phyloP scores from a whole-genome alignment of 1,140 invertebrate species.

The Euborellia annulipes region DNA sequence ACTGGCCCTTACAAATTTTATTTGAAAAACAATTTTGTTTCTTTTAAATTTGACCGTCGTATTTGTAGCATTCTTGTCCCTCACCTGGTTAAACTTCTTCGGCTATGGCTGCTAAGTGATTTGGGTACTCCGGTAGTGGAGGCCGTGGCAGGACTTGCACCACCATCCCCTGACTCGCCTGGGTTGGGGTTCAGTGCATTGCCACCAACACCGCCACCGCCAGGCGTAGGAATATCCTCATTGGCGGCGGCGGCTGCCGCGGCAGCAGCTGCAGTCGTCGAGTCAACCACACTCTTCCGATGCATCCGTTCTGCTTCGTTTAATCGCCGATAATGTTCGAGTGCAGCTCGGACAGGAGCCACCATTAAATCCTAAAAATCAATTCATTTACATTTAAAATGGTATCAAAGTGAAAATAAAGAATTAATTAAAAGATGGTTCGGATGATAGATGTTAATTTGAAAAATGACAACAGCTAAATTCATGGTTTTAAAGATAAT shows the following conservation, averaged over 20 bases:
- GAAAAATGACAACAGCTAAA: background rate
- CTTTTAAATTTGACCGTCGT: too few species aligned
- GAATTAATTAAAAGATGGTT: background rate
- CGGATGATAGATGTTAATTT: background rate
- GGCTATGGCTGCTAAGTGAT: conserved; percentile 33
- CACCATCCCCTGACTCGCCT: conserved; percentile 10
- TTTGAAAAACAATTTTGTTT: too few species aligned
- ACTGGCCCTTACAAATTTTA: too few species aligned
- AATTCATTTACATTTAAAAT: too few species aligned
- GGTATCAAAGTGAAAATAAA: background rate
- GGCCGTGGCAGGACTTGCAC: conserved; percentile 10
- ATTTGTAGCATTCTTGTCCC: too few species aligned
- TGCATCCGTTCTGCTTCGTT: conserved; percentile 46
- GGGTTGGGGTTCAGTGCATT: conserved; percentile 40
- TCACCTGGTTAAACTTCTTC: too few species aligned
- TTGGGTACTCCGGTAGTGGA: conserved; percentile 26
- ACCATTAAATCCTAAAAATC: conserved; percentile 47
- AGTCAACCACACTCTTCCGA: conserved; percentile 39
- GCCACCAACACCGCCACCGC: conserved; percentile 61
- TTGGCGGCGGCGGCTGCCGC: conserved; percentile 22
- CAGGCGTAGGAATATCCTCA: conserved; percentile 45
- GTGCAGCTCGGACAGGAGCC: conserved; percentile 39
- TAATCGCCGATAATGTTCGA: conserved; percentile 45
- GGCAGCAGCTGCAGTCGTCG: conserved; percentile 18
- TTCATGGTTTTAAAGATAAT: background rate